Base-by-base conservation (phyloP, 2,113 vertebrate species). In the Notarius lentiginosus region DNA sequence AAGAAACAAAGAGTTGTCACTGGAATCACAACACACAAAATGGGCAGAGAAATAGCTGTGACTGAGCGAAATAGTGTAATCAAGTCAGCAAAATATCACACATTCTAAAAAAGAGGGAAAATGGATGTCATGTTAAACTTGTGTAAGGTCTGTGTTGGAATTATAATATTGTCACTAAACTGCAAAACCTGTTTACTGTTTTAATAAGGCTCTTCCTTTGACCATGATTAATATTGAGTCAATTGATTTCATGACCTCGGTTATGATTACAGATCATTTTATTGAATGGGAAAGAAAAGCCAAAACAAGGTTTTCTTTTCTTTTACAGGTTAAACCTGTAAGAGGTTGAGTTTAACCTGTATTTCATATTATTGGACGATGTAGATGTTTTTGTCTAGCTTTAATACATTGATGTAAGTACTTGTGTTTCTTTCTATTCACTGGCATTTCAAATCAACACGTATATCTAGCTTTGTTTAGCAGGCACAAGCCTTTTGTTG, bases 401-500 rank as follows among this genome's bases (percentile, higher is more conserved):
- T 41, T 53, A 66, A 79, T 18, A 53, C 5, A 56, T 18, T 53
- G 20, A 65, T 51, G 60, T 79, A 60, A 41, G 63, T 17, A 22
- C 6, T 34, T 12, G 20, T 63, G n/a, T 24, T 5, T 55, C 27
- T 86, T 65, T 12, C 41, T 27, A 77, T 22, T 82, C 22, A 41
- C 41, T 86, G 53, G 27, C 53, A 70, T 81, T 82, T 73, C 47
- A 55, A 75, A 83, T 81, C 63, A 58, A 7, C 34, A 65, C 41
- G 58, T 17, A 53, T 60, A 70, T 66, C 18, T 47, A 70, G 34
- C 90, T 94, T 94, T 95, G 94, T 95, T 95, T 95, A 94, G 93
- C 88, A 87, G 91, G 94, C 91, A 92, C 92, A 93, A 88, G 91
- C 61, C 92, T 92, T 94, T 94, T 94, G 95, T 94, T 92, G 91